Evolutionary conservation across 2,797 vertebrate species (phyloP), one percentile per base, ranked within the genome.

Genomic region (Sebastes miniatus): DNA sequence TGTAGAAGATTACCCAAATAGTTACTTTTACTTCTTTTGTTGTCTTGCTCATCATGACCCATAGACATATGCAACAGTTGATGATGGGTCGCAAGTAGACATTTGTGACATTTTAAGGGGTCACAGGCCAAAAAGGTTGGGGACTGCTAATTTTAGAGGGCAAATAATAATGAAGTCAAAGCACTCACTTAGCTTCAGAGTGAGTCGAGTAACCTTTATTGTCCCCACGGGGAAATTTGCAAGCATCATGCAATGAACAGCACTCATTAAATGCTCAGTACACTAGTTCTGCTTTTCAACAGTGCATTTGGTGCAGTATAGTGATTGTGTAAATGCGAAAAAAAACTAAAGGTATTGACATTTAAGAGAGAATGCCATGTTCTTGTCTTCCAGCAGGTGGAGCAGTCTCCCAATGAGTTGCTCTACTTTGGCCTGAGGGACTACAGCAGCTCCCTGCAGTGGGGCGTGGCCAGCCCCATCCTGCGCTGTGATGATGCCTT

Each of bases 391-490:
- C 90, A 92, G 85, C 95, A 99, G 97, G 96, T 95, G 83, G 97
- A 96, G 36, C 71, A 91, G 57, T 90, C 90, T 81, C 85, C 91
- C 1, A 95, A 96, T 54, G 97, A 97, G 64, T 94, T 97, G 85
- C 74, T 97, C 6, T 99, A 99, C 93, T 99, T 99, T 52, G 98
- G 99, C 69, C 94, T 99, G 91, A 96, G 95, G 75, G 97, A 99
- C 89, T 99, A 99, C 94, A 98, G 97, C 94, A 96, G 95, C 84
- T 99, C 98, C 50, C 94, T 99, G 77, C 97, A 98, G 79, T 99
- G 98, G 98, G 98, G 98, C 34, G 95, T 99, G 89, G 98, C 97
- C 65, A 99, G 98, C 88, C 98, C 99, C 22, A 97, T 99, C 73
- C 90, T 99, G 81, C 96, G 97, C 83, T 99, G 97, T 81, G 99